Base-by-base conservation (phyloP, 1,140 invertebrate species). In the Leptinotarsa defecta region DNA sequence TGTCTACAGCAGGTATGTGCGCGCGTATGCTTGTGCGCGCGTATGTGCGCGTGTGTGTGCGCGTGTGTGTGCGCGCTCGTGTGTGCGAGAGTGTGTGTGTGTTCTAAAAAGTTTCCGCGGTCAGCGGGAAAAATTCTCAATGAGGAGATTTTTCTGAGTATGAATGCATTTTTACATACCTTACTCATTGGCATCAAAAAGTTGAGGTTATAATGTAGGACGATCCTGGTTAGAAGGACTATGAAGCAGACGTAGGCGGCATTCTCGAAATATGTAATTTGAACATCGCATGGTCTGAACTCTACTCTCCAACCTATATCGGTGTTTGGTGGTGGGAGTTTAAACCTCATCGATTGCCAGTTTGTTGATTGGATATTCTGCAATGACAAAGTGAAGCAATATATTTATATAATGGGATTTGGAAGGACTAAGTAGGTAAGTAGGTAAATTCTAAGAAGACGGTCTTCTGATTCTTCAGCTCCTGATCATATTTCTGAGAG, bases 321-420 rank as follows among this genome's bases (percentile, higher is more conserved):
- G 13, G 96, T 97, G 84, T 97, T 93, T 2, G 94, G 93, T 24
- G 96, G 95, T 73, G 98, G 98, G 64, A 97, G 96, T 87, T 99
- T 99, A 86, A 99, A 99, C 17, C 98, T 90, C 98, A 99, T 99
- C 8, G 98, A 98, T 89, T 99, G 98, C 98, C 98, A 99, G 88
- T 99, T 99, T 13, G 98, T 99, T 1, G 97, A 99, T 86, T 99
- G 98, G 81, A 99, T 98, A 84, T 99, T 99, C 95, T 97, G 83
- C 20, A 88, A 87, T 57, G 52, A 57, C 15, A 43, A 43, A 11
- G 11, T 43, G 34, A 43, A 43, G 8, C 8, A 43, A 11, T 11
- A 43, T 8, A 43, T 43, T 43, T 11, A 43, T 3, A 43, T 43
- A 43, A 43, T 43, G 34, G 34, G 8, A 3, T 43, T 43, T 11